Evolutionary conservation across 2,888 invertebrate genomes (phyloP).

Genomic region (Panzeria rudis): DNA sequence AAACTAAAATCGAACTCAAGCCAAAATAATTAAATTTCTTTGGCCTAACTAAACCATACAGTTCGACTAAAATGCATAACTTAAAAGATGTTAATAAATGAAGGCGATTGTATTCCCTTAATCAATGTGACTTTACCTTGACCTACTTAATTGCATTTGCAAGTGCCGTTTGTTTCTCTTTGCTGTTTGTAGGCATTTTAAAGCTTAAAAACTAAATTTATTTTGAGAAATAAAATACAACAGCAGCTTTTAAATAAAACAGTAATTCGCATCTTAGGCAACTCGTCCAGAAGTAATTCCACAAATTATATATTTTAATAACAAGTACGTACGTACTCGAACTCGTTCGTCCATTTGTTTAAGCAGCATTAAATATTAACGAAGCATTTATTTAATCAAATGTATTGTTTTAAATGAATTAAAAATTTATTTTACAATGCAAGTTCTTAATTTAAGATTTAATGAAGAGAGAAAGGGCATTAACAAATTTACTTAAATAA

Average conservation of each 20-base stretch:
- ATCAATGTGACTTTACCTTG: not conserved
- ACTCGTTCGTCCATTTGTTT: conserved; percentile 7
- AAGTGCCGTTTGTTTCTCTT: conserved; percentile 14
- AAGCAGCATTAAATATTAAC: conserved; percentile 20
- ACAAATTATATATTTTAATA: conserved; percentile 45
- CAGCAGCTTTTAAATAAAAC: conserved; percentile 20
- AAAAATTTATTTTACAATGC: not conserved
- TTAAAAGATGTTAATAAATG: not conserved
- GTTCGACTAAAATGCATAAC: too few relatives aligned
- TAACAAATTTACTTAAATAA: too few relatives aligned
- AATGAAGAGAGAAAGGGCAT: too few relatives aligned
- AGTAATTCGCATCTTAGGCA: conserved; percentile 49
- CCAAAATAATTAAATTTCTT: too few relatives aligned
- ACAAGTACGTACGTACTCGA: not conserved
- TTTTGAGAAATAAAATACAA: conserved; percentile 5
- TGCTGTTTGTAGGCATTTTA: conserved; percentile 15
- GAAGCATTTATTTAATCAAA: conserved; percentile 32
- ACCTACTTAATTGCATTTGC: not conserved
- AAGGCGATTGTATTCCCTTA: not conserved
- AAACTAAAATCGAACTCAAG: too few relatives aligned
- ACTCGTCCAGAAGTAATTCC: conserved; percentile 63
- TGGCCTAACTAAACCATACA: too few relatives aligned
- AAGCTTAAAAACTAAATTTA: conserved; percentile 43
- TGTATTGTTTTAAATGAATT: conserved; percentile 23
- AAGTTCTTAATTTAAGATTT: too few relatives aligned